These are phyloP conservation scores for Conistra vaccinii DNA, from an alignment of 2,888 invertebrate species.

Conservation along the genomic window DNA sequence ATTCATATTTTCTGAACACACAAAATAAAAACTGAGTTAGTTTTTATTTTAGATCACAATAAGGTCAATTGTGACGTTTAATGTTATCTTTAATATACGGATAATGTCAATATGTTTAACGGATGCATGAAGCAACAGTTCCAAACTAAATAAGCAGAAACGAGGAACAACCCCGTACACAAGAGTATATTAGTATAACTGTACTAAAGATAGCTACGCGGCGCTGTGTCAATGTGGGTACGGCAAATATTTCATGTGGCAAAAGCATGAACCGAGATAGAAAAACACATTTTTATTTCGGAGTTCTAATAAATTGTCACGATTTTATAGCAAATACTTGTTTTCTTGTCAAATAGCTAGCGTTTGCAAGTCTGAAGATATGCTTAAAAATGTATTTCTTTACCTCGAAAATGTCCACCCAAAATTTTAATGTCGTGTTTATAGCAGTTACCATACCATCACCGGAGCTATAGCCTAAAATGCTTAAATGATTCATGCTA, in stretches of 20 bases:
- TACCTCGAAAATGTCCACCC: constrained; percentile 54
- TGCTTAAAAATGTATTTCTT: constrained; percentile 59
- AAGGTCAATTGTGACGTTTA: background rate
- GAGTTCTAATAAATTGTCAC: background rate
- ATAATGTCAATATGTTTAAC: background rate
- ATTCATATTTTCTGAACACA: constrained; percentile 4
- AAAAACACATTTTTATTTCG: constrained; percentile 57
- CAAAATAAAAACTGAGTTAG: too few relatives aligned
- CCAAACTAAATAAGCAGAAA: constrained; percentile 38
- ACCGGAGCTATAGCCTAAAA: constrained; percentile 64
- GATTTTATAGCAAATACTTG: constrained; percentile 24
- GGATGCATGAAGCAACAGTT: constrained; percentile 5
- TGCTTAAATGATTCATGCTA: constrained; percentile 68
- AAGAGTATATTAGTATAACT: constrained; percentile 23
- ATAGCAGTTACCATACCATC: constrained; percentile 67
- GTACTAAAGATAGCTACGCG: constrained; percentile 7
- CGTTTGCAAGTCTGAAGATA: constrained; percentile 27
- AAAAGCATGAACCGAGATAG: constrained; percentile 56
- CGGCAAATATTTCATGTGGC: constrained; percentile 45
- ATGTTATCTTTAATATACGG: background rate
- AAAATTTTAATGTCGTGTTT: constrained; percentile 51
- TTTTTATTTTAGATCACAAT: background rate
- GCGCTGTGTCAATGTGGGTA: constrained; percentile 55
- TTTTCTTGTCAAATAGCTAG: constrained; percentile 28
- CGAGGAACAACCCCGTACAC: constrained; percentile 36